A percentile compares a stretch with the other conserved stretches of the same genome.
phyloP scores from a whole-genome alignment of 2,797 vertebrate genomes.

The Octomys mimax region DNA sequence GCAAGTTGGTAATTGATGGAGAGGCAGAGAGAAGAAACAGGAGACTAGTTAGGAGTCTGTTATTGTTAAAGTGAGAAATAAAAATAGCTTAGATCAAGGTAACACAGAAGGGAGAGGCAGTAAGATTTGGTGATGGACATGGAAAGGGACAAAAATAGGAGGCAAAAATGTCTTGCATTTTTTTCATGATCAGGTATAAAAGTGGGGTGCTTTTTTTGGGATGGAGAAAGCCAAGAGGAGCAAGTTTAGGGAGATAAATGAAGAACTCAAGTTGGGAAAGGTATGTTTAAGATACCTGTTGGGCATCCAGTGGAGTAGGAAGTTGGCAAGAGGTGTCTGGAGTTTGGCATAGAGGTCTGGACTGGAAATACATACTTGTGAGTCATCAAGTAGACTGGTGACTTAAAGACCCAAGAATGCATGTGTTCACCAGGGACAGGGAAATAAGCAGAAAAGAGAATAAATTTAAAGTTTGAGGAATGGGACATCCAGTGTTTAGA shows the following conservation, averaged over 20 bases:
- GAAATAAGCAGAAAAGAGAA: not conserved
- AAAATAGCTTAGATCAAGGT: not conserved
- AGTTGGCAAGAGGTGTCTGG: not conserved
- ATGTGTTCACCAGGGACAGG: not conserved
- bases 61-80: not conserved
- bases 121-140: not conserved
- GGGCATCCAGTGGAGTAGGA: not conserved
- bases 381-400: not conserved
- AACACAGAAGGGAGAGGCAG: not conserved
- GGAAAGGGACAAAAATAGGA: not conserved
- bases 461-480: not conserved
- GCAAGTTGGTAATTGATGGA: not conserved
- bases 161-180: not conserved
- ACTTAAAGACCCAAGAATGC: not conserved
- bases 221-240: not conserved
- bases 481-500: constrained; percentile 1
- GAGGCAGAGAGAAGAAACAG: not conserved
- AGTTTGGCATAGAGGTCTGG: not conserved
- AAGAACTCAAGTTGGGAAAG: not conserved
- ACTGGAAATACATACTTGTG: not conserved
- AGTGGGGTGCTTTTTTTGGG: not conserved
- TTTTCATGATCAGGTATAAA: not conserved
- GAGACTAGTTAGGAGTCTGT: not conserved
- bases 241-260: constrained; percentile 33
- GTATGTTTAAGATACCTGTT: not conserved